These are phyloP conservation scores for Prunella strophiata DNA, from an alignment of 2,797 vertebrate genomes.

Conservation along the genomic window DNA sequence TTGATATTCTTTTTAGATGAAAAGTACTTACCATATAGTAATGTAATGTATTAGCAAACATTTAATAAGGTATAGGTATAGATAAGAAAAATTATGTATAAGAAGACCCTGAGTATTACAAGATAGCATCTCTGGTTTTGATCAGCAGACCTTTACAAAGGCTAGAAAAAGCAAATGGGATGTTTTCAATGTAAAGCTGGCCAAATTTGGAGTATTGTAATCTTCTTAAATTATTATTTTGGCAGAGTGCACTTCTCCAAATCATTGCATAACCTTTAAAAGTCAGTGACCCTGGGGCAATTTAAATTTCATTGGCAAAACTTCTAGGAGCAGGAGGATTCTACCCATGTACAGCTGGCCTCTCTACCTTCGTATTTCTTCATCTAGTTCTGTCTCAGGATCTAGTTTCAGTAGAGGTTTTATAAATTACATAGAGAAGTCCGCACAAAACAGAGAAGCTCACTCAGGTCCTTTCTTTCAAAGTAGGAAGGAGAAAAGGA, in stretches of 20 bases:
- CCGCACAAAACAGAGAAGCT: not conserved
- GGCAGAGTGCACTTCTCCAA: not conserved
- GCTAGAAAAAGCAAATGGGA: not conserved
- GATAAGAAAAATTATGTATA: not conserved
- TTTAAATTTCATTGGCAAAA: slow-evolving; percentile 32
- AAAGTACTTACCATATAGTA: not conserved
- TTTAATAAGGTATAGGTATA: not conserved
- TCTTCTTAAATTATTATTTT: slow-evolving; percentile 51
- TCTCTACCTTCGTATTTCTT: not conserved
- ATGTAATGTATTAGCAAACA: not conserved
- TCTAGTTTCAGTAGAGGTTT: not conserved
- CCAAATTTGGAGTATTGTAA: slow-evolving; percentile 12
- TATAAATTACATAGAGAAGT: not conserved
- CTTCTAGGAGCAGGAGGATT: not conserved
- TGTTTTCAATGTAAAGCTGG: slow-evolving; percentile 11
- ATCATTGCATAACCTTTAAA: slow-evolving; percentile 3
- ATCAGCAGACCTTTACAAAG: not conserved
- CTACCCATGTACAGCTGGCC: not conserved
- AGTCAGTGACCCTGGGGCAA: not conserved
- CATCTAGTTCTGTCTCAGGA: not conserved
- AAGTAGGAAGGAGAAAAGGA: not conserved
- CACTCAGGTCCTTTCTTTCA: not conserved
- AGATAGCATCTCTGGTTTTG: not conserved
- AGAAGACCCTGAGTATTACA: not conserved
- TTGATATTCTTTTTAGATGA: not conserved